Base-by-base conservation (phyloP, 2,888 invertebrate species). In the Acrobasis suavella region DNA sequence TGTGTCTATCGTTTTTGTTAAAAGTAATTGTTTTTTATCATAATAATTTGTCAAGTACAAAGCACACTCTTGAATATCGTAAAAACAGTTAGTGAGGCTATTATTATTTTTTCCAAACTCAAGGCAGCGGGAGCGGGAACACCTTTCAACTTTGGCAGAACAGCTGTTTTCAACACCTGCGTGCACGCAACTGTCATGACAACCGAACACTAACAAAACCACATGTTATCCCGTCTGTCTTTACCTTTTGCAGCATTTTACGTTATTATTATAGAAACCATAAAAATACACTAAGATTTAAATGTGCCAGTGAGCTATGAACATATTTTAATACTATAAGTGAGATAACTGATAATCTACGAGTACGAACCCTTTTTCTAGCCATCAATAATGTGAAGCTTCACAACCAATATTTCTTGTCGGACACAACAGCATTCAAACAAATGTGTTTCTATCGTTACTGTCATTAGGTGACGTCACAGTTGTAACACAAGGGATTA, bases 111-210 rank as follows among this genome's bases (percentile, higher is more conserved):
- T n/a, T 46, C 42, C 10, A 59, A 37, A 59, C 42, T 38, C 14
- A 39, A 56, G 14, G 12, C 42, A 55, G 15, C 12, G 3, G 16
- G 22, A 55, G 15, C 12, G 3, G 16, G 22, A 58, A 22, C 58
- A 58, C 46, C 58, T 49, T 58, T 58, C n/a, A 32, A 32, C 49
- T 50, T 59, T 59, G 50, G 32, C 49, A 67, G 66, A 69, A 69
- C 88, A 88, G 85, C 81, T 89, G 90, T 75, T 59, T 50, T 15
- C 50, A 60, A 73, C 90, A 90, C 89, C 89, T 90, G 89, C 84
- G 79, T 73, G 39, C 61, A 68, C 74, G 79, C 87, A 84, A 82
- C 83, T 77, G 87, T 72, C 72, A 80, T 82, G 71, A 75, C 71
- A 76, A 84, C 83, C 66, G 67, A 65, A 71, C 62, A 65, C 64